These are phyloP conservation scores for Escarpia spicata DNA, from an alignment of 2,888 invertebrate species.

Conservation along the genomic window DNA sequence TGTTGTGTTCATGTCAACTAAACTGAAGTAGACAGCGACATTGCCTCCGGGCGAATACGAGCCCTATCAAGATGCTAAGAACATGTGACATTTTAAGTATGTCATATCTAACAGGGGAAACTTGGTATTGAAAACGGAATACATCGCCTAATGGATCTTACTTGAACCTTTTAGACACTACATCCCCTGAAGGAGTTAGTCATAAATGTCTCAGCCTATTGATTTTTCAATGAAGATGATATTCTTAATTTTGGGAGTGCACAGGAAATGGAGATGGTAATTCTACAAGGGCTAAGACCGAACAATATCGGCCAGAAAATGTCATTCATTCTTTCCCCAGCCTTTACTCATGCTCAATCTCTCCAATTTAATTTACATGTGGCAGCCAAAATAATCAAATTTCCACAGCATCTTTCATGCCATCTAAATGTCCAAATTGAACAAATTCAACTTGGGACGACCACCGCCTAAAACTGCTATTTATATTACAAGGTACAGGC, in stretches of 20 bases:
- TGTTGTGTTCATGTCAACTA: not conserved
- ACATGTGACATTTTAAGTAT: conserved; percentile 4
- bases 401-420: not conserved
- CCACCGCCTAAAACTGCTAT: not conserved
- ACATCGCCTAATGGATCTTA: not conserved
- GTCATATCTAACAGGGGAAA: conserved; percentile 6
- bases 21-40: not conserved
- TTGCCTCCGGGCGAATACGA: not conserved
- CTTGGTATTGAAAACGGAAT: not conserved
- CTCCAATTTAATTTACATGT: not conserved
- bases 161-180: not conserved
- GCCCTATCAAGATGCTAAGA: conserved; percentile 2
- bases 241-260: conserved; percentile 9
- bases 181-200: not conserved
- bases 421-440: not conserved
- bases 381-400: not conserved
- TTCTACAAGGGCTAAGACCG: not conserved
- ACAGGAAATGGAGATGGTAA: not conserved
- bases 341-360: not conserved
- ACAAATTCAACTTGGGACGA: conserved; percentile 16
- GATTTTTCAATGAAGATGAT: not conserved
- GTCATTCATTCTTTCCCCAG: not conserved
- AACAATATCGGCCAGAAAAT: not conserved
- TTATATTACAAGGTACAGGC: not conserved
- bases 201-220: not conserved